phyloP scores from a whole-genome alignment of 1,140 invertebrate species.

The Drosophila pectinifera region DNA sequence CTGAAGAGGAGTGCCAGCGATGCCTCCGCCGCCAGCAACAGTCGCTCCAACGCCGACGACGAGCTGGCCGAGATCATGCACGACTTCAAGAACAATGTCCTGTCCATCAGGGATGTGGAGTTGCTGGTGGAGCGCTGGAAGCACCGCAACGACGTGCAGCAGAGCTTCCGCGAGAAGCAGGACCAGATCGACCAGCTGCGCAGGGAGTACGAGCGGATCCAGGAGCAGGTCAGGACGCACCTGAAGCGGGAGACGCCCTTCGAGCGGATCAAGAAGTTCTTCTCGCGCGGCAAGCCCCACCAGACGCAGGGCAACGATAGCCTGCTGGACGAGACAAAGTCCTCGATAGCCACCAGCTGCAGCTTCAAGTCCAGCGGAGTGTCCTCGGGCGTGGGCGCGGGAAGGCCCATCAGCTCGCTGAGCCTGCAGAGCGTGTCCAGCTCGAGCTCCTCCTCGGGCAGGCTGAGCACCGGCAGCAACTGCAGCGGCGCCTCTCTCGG shows the following conservation, averaged over 20 bases:
- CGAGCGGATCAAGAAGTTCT: slow-evolving; percentile 91
- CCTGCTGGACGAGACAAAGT: slow-evolving; percentile 79
- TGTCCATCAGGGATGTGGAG: slow-evolving; percentile 93
- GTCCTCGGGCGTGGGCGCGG: slow-evolving; percentile 5
- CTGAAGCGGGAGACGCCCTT: slow-evolving; percentile 91
- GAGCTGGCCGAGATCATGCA: slow-evolving; percentile 94
- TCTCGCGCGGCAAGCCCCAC: slow-evolving; percentile 88
- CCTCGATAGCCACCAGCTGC: slow-evolving; percentile 79
- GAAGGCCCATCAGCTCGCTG: slow-evolving; percentile 89
- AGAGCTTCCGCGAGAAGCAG: slow-evolving; percentile 93
- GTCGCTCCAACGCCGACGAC: slow-evolving; percentile 87
- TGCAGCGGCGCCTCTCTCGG: slow-evolving; percentile 91
- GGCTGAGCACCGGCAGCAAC: slow-evolving; percentile 90
- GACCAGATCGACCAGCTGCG: slow-evolving; percentile 92
- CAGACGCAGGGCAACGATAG: slow-evolving; percentile 59
- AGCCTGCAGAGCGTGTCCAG: slow-evolving; percentile 90
- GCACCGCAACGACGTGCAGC: slow-evolving; percentile 93
- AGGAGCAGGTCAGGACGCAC: slow-evolving; percentile 90
- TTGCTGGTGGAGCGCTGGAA: slow-evolving; percentile 93
- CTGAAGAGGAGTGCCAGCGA: slow-evolving; percentile 76
- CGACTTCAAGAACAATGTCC: slow-evolving; percentile 95
- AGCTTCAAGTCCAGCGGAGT: slow-evolving; percentile 77
- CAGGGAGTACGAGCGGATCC: slow-evolving; percentile 92
- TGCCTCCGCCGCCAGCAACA: slow-evolving; percentile 56
- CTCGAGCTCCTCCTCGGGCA: slow-evolving; percentile 90